phyloP scores from a whole-genome alignment of 2,888 invertebrate species.

The Folsomia candida region DNA sequence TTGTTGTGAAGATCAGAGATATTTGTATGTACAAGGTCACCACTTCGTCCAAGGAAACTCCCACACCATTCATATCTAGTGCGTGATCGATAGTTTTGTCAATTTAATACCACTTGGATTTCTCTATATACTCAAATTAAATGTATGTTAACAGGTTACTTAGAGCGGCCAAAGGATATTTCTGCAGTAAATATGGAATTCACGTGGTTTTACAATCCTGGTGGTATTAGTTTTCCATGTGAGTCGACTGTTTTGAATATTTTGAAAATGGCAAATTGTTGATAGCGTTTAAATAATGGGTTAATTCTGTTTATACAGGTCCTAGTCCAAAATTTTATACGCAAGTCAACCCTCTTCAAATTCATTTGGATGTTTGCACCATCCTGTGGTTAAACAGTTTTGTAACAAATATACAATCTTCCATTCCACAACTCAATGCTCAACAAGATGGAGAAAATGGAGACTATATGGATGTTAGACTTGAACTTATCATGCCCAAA shows the following conservation, averaged over 20 bases:
- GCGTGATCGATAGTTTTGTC: too few species aligned
- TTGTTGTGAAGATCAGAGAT: constrained; percentile 85
- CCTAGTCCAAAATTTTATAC: constrained; percentile 90
- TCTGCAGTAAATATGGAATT: constrained; percentile 93
- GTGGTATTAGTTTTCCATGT: constrained; percentile 84
- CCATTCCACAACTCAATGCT: constrained; percentile 58
- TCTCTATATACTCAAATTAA: too few species aligned
- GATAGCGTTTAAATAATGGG: constrained; percentile 12
- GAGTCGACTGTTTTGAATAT: constrained; percentile 55
- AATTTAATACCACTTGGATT: too few species aligned
- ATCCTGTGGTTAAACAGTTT: constrained; percentile 93
- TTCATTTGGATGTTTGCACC: constrained; percentile 83
- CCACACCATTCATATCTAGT: constrained; percentile 79
- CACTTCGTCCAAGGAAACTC: constrained; percentile 66
- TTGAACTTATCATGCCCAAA: constrained; percentile 91
- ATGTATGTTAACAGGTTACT: constrained; percentile 35
- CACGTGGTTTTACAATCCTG: constrained; percentile 94
- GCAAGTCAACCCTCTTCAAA: constrained; percentile 83
- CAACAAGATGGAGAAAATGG: constrained; percentile 53
- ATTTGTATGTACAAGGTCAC: constrained; percentile 83
- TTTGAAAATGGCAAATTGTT: neutral
- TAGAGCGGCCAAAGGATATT: constrained; percentile 73
- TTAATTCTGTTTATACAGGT: too few species aligned
- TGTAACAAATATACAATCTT: constrained; percentile 78
- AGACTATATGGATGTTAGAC: constrained; percentile 75